A percentile compares a stretch with the other conserved stretches of the same genome.
These are phyloP conservation scores for Dryas iulia DNA, from an alignment of 1,140 invertebrate species.

Conservation along the genomic window DNA sequence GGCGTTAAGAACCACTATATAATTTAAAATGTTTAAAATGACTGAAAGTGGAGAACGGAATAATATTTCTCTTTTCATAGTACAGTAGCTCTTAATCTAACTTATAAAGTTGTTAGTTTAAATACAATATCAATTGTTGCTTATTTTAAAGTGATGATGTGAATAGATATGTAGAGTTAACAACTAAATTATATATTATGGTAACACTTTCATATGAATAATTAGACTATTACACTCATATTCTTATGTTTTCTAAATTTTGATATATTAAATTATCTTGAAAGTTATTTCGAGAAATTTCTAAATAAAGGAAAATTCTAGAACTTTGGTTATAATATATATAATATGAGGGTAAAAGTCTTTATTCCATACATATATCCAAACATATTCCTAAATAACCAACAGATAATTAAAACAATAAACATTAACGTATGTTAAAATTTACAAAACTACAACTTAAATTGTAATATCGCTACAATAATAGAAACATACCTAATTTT, in stretches of 20 bases:
- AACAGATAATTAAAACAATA: conserved; percentile 23
- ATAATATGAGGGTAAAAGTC: not conserved
- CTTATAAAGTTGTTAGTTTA: not conserved
- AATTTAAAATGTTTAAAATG: too few species aligned
- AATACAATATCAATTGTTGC: not conserved
- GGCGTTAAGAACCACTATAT: too few species aligned
- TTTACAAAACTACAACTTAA: conserved; percentile 74
- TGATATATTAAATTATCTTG: not conserved
- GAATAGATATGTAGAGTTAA: conserved; percentile 69
- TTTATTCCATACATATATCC: not conserved
- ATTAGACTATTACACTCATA: not conserved
- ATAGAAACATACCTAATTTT: conserved; percentile 73
- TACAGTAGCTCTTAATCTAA: not conserved
- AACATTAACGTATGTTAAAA: conserved; percentile 62
- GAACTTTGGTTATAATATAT: not conserved
- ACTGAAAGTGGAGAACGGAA: too few species aligned
- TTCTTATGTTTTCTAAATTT: conserved; percentile 37
- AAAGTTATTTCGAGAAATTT: not conserved
- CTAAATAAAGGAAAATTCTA: not conserved
- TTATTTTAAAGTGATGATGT: conserved; percentile 43
- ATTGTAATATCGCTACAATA: conserved; percentile 62
- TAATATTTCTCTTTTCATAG: too few species aligned
- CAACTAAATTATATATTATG: conserved; percentile 68
- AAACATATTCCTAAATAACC: conserved; percentile 18
- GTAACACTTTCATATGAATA: conserved; percentile 64